Conservation (phyloP, 2,797 vertebrate species). For the Amblyraja radiata region DNA sequence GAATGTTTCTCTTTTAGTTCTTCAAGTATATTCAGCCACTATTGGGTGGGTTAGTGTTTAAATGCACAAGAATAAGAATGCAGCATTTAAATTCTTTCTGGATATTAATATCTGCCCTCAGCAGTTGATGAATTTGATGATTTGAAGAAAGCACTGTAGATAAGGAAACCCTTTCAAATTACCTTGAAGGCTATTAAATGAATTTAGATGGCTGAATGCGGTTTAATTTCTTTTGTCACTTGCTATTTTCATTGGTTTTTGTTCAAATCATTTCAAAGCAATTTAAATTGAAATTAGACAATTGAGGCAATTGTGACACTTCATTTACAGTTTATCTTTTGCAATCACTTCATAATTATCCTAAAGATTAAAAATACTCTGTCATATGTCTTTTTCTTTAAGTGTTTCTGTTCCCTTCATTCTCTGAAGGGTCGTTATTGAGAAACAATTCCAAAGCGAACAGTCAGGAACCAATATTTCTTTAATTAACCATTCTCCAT, state of each 20-base stretch:
- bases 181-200: background rate
- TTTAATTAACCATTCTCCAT: background rate
- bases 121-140: background rate
- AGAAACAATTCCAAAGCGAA: background rate
- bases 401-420: background rate
- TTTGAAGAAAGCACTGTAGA: background rate
- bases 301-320: background rate
- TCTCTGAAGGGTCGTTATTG: background rate
- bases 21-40: background rate
- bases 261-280: background rate
- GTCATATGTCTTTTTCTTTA: background rate
- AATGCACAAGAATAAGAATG: background rate
- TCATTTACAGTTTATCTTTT: conserved; percentile 4
- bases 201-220: background rate
- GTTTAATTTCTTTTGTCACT: conserved; percentile 10
- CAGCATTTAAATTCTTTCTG: background rate
- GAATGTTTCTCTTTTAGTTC: too few species aligned
- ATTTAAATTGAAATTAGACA: conserved; percentile 2
- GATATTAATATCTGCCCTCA: background rate
- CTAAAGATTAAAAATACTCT: background rate
- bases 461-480: background rate
- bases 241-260: background rate
- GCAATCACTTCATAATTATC: background rate
- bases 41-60: background rate
- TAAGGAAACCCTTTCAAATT: background rate